A percentile compares a stretch with the other conserved stretches of the same genome.
Conservation (phyloP, 1,140 invertebrate genomes). For the Phymastichus coffea region DNA sequence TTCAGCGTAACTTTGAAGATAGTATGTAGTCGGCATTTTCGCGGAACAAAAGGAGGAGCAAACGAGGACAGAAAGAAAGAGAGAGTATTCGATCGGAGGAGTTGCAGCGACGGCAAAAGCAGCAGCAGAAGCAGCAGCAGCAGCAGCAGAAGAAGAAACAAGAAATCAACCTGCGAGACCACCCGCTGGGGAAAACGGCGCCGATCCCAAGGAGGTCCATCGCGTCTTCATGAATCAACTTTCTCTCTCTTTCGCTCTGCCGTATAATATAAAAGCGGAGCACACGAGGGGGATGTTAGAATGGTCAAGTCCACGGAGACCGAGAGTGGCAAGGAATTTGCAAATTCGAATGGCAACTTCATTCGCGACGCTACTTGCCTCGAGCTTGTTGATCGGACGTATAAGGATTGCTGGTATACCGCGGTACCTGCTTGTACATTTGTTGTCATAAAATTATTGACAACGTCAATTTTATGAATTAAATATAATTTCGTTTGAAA, state of each 20-base stretch:
- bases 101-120: constrained; percentile 36
- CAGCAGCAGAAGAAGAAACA: constrained; percentile 47
- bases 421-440: too few species aligned
- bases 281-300: too few species aligned
- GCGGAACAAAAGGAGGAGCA: too few species aligned
- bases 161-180: constrained; percentile 57
- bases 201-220: constrained; percentile 55
- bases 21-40: too few species aligned
- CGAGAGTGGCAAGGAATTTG: constrained; percentile 3
- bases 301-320: too few species aligned
- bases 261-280: constrained; percentile 17
- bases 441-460: constrained; percentile 1
- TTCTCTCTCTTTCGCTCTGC: constrained; percentile 39
- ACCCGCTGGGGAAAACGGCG: constrained; percentile 51
- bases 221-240: constrained; percentile 59
- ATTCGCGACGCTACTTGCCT: too few species aligned
- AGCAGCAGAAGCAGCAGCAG: constrained; percentile 46
- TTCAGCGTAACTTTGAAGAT: too few species aligned
- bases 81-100: neutral
- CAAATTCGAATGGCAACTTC: constrained; percentile 12
- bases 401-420: too few species aligned
- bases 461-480: too few species aligned
- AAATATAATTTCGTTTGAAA: too few species aligned
- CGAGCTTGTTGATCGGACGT: too few species aligned
- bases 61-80: neutral